Evolutionary conservation across 2,113 vertebrate species (phyloP).

Genomic region (Cisticola juncidis): DNA sequence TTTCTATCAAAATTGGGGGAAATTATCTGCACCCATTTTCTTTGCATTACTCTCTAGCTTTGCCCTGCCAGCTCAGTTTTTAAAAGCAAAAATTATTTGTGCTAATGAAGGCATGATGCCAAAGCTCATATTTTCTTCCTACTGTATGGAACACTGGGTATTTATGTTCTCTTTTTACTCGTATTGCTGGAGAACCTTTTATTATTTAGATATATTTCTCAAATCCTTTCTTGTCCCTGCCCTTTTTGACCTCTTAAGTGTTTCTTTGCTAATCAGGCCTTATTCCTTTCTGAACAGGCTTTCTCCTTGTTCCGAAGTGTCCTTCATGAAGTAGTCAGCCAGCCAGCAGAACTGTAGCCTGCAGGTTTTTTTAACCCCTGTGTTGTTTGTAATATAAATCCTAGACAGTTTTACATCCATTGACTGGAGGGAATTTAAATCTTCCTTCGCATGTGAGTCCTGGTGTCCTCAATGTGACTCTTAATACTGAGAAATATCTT

Average conservation of each 20-base stretch:
- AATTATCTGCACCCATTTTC: neutral
- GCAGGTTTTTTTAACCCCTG: neutral
- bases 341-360: neutral
- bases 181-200: neutral
- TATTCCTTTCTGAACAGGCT: neutral
- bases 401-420: neutral
- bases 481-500: neutral
- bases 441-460: neutral
- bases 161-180: neutral
- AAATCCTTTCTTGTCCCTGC: neutral
- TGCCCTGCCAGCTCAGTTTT: neutral
- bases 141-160: neutral
- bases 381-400: neutral
- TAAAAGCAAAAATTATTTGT: neutral
- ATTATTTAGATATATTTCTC: neutral
- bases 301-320: neutral
- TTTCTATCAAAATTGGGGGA: neutral
- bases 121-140: neutral
- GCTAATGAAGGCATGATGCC: neutral
- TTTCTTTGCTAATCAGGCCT: neutral
- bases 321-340: neutral
- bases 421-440: neutral
- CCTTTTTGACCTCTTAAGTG: neutral
- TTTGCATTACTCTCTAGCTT: neutral
- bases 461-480: neutral